Evolutionary conservation across 2,113 vertebrate genomes (phyloP), one percentile per base, ranked within the genome.

Genomic region (Phrynosoma platyrhinos): DNA sequence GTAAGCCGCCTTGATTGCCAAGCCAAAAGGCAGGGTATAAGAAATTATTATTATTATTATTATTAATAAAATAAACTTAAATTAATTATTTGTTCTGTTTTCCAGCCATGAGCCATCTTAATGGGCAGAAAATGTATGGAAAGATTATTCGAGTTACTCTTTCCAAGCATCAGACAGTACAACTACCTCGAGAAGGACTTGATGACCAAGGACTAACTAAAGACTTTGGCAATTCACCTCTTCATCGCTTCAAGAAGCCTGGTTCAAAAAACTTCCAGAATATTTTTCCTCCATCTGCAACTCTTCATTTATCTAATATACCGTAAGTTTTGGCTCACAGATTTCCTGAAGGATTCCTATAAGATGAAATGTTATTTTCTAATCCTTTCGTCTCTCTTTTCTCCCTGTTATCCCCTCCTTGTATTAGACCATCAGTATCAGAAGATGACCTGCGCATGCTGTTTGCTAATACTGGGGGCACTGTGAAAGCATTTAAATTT

Each of bases 191-290:
- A 12, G 99, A 99, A 91, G 98, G 98, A 32, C 97, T 99, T 91
- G 99, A 99, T 85, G 98, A 99, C 94, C 98, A 99, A 96, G 98
- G 98, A 89, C 97, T 99, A 82, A 99, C 99, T 87, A 99, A 99
- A 95, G 99, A 99, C 96, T 99, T 98, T 91, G 97, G 98, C 88
- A 99, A 98, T 96, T 99, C 99, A 3, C 98, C 98, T n/a, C 95
- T 99, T 58, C 99, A 99, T 94, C 98, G 98, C 92, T 99, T 99
- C 95, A 99, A 99, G 96, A 99, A 99, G 90, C 98, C 98, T 4
- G 98, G 98, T 68, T 99, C 99, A 88, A 99, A 99, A 97, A 99
- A 99, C 92, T 99, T 99, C 89, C 99, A 99, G 92, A 99, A 99
- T 94, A 99, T 99, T 94, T 99, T 99, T 77, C 99, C 99, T 79